A percentile compares a stretch with the other conserved stretches of the same genome.
These are phyloP conservation scores for Lissonota sp. DNA, from an alignment of 2,888 invertebrate species.

Conservation along the genomic window DNA sequence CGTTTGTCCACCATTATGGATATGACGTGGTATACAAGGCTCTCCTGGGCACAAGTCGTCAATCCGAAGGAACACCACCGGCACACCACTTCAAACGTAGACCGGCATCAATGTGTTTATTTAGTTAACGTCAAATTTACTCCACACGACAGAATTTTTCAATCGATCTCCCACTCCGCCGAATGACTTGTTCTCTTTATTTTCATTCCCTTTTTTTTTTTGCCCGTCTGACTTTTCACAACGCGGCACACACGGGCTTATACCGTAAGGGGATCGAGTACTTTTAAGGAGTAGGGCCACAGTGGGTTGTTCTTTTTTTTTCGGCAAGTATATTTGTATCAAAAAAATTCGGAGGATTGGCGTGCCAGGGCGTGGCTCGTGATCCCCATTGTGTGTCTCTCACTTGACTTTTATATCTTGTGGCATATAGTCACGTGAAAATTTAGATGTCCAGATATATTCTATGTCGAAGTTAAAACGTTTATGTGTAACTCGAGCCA, in stretches of 20 bases:
- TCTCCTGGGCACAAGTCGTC: constrained; percentile 41
- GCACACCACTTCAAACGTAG: constrained; percentile 81
- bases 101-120: constrained; percentile 82
- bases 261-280: constrained; percentile 33
- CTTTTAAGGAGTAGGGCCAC: not conserved
- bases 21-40: constrained; percentile 5
- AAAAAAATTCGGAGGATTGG: constrained; percentile 73
- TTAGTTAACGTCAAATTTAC: constrained; percentile 83
- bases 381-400: constrained; percentile 67
- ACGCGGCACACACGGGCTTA: constrained; percentile 53
- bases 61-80: constrained; percentile 44
- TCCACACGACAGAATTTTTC: constrained; percentile 59
- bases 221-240: constrained; percentile 28
- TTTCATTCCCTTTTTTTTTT: constrained; percentile 12
- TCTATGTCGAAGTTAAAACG: too few relatives aligned
- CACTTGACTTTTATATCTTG: constrained; percentile 66
- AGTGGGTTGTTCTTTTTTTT: constrained; percentile 21
- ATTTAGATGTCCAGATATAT: too few relatives aligned
- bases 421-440: not conserved
- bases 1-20: constrained; percentile 27
- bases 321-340: constrained; percentile 66
- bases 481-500: too few relatives aligned
- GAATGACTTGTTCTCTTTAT: constrained; percentile 46
- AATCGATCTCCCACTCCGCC: constrained; percentile 29
- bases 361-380: constrained; percentile 81